Evolutionary conservation across 1,140 invertebrate species (phyloP), one percentile per base, ranked within the genome.

Genomic region (Penaeus japonicus): DNA sequence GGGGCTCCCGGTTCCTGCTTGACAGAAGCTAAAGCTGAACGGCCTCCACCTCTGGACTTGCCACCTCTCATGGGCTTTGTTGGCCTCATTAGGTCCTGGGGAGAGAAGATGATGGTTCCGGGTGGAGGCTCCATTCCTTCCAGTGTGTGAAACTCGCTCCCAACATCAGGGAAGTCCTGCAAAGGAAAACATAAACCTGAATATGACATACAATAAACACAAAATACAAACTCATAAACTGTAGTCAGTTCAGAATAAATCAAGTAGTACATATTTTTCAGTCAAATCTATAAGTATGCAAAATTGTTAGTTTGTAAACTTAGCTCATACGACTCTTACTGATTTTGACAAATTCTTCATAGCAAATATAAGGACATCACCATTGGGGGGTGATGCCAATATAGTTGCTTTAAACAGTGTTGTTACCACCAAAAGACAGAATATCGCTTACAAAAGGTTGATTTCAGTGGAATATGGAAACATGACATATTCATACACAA

Each of bases 81-180:
- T 20, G 85, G 81, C 12, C 84, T 84, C 80, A 83, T 54, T 0
- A 90, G 54, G 39, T 90, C 90, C 79, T 90, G 90, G 30, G 90
- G 90, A 22, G 90, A 90, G 59, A 90, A 89, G 35, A 90, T 89
- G 79, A 90, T 90, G 53, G 90, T 84, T 5, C 90, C 90, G 10
- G 90, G 90, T 0, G 90, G 87, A 54, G 89, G 81, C 15, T 89
- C 87, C 87, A 90, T 85, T 20, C 88, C 87, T 32, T 85, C 89
- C 7, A 90, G 24, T 4, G 87, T 80, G 53, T 77, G 57, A 4
- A 89, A 85, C 15, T 89, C 73, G 32, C 55, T 54, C 17, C 73
- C 86, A 70, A 80, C 30, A 54, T 53, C 24, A n/a, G 20, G 47
- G 27, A 88, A 83, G 10, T 77, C 70, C 87, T 83, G 65, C 24